Evolutionary conservation across 2,113 vertebrate genomes (phyloP).

Genomic region (Archocentrus centrarchus): DNA sequence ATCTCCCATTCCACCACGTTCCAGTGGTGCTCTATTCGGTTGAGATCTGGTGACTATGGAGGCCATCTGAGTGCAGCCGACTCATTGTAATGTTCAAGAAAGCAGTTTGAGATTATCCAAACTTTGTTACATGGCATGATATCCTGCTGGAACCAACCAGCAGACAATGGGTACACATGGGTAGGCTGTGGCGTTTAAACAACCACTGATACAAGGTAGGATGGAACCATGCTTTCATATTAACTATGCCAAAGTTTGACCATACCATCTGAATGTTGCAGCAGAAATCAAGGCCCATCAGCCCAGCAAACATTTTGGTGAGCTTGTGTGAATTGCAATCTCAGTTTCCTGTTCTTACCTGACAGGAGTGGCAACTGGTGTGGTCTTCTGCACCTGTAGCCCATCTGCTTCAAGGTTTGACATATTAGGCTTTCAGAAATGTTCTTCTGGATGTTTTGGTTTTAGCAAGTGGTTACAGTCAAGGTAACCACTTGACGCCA

Average conservation of each 20-base stretch:
- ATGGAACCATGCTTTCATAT: background rate
- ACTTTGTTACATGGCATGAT: background rate
- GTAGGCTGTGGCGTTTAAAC: background rate
- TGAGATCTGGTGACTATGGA: background rate
- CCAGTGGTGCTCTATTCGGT: too few relatives aligned
- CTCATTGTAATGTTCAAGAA: background rate
- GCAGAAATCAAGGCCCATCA: background rate
- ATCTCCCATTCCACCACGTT: too few relatives aligned
- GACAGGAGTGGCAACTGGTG: background rate
- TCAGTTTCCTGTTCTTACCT: background rate
- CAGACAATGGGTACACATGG: too few relatives aligned
- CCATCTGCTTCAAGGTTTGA: background rate
- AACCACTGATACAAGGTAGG: background rate
- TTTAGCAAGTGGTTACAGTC: background rate
- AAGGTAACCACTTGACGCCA: background rate
- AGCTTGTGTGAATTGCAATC: background rate
- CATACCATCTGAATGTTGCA: background rate
- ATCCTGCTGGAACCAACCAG: too few relatives aligned
- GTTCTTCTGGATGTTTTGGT: background rate
- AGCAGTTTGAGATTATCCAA: background rate
- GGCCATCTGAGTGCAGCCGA: background rate
- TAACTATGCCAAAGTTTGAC: background rate
- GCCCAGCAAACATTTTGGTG: background rate
- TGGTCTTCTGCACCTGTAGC: background rate
- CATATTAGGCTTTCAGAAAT: background rate